A percentile compares a stretch with the other conserved stretches of the same genome.
These are phyloP conservation scores for Strigops habroptila DNA, from an alignment of 2,113 vertebrate genomes.

Conservation along the genomic window DNA sequence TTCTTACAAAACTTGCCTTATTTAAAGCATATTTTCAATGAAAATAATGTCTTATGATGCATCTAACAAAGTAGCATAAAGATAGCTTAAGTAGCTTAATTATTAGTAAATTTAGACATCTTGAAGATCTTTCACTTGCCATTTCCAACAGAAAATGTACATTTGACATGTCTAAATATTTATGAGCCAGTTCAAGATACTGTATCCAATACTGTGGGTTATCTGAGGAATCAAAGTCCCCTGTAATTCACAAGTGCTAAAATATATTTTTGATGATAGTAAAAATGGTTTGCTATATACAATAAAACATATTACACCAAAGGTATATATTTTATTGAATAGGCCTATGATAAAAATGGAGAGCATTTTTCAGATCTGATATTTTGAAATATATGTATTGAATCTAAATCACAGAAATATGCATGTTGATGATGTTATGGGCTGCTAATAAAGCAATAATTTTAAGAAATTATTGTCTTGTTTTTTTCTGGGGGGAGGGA, in stretches of 20 bases:
- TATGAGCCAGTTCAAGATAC: neutral
- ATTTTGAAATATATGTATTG: slow-evolving; percentile 64
- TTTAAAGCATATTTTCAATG: slow-evolving; percentile 59
- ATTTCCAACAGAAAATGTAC: slow-evolving; percentile 9
- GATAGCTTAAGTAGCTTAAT: slow-evolving; percentile 4
- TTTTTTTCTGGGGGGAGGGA: neutral
- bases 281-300: slow-evolving; percentile 57
- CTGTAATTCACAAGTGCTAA: slow-evolving; percentile 47
- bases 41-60: slow-evolving; percentile 50
- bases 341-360: slow-evolving; percentile 40
- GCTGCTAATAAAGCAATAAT: slow-evolving; percentile 69
- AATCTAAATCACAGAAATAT: slow-evolving; percentile 37
- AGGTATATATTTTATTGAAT: slow-evolving; percentile 64
- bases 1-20: slow-evolving; percentile 60
- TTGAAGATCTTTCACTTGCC: slow-evolving; percentile 7
- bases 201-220: slow-evolving; percentile 10
- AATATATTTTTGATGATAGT: slow-evolving; percentile 61
- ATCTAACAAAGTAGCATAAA: slow-evolving; percentile 41
- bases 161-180: neutral
- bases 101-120: neutral
- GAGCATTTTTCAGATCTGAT: slow-evolving; percentile 55
- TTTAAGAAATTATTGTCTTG: slow-evolving; percentile 43
- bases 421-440: slow-evolving; percentile 35
- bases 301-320: slow-evolving; percentile 57
- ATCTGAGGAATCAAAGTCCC: slow-evolving; percentile 28